These are phyloP conservation scores for Pharmacophagus antenor DNA, from an alignment of 2,888 invertebrate genomes.

Conservation along the genomic window DNA sequence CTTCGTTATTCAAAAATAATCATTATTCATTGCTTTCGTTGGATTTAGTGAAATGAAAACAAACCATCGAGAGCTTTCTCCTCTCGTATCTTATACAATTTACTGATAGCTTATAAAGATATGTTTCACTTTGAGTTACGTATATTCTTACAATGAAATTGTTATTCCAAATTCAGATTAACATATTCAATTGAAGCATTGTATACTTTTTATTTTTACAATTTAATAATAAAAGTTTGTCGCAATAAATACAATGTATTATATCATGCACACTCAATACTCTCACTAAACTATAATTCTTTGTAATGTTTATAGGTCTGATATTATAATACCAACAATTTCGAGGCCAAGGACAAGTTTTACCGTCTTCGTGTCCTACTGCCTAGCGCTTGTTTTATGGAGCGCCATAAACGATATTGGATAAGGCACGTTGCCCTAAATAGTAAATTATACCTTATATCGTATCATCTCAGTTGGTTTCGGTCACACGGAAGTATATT, in stretches of 20 bases:
- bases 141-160: constrained; percentile 7
- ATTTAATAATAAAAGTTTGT: too few relatives aligned
- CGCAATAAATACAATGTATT: too few relatives aligned
- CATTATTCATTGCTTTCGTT: constrained; percentile 22
- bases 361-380: background rate
- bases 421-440: background rate
- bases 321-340: background rate
- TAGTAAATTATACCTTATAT: background rate
- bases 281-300: too few relatives aligned
- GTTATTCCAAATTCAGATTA: constrained; percentile 9
- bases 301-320: background rate
- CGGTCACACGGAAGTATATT: too few relatives aligned
- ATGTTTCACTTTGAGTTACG: constrained; percentile 9
- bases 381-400: background rate
- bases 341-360: background rate
- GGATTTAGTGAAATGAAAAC: constrained; percentile 22
- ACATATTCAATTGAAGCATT: background rate
- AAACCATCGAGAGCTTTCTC: constrained; percentile 17
- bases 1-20: constrained; percentile 13
- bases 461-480: too few relatives aligned
- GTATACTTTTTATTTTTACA: background rate
- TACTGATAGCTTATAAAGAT: constrained; percentile 12
- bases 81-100: constrained; percentile 12
- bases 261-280: too few relatives aligned
- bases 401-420: background rate